A percentile compares a stretch with the other conserved stretches of the same genome.
These are phyloP conservation scores for Hyla sarda DNA, from an alignment of 2,113 vertebrate genomes.

Conservation along the genomic window DNA sequence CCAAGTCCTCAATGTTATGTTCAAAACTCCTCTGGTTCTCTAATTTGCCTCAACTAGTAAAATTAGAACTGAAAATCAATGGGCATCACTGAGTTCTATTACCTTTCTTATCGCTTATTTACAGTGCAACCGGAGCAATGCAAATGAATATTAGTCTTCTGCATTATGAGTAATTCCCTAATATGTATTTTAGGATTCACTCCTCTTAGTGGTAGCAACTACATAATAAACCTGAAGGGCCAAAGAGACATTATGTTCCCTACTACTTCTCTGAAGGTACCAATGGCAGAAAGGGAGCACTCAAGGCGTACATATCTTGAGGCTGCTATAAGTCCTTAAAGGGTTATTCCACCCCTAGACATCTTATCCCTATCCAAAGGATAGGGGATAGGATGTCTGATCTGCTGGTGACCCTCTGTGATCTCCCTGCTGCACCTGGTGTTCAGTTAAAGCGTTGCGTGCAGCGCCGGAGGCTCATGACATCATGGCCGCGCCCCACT, in stretches of 20 bases:
- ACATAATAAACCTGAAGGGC: not conserved
- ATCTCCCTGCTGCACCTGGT: no score
- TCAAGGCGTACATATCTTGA: no score
- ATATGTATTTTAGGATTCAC: not conserved
- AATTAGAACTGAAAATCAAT: not conserved
- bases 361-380: no score
- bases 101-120: not conserved
- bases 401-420: no score
- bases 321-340: no score
- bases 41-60: not conserved
- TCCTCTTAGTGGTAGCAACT: not conserved
- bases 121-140: not conserved
- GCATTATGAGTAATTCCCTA: not conserved
- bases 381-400: no score
- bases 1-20: not conserved
- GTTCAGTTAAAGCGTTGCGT: no score
- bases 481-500: no score
- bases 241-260: not conserved
- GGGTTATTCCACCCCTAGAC: no score
- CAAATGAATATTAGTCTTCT: not conserved
- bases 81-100: not conserved
- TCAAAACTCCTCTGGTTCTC: not conserved
- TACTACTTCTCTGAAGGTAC: not conserved
- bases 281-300: no score
- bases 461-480: no score